These are phyloP conservation scores for Cheirogaleus major DNA, from an alignment of 2,797 vertebrate genomes.

Conservation along the genomic window DNA sequence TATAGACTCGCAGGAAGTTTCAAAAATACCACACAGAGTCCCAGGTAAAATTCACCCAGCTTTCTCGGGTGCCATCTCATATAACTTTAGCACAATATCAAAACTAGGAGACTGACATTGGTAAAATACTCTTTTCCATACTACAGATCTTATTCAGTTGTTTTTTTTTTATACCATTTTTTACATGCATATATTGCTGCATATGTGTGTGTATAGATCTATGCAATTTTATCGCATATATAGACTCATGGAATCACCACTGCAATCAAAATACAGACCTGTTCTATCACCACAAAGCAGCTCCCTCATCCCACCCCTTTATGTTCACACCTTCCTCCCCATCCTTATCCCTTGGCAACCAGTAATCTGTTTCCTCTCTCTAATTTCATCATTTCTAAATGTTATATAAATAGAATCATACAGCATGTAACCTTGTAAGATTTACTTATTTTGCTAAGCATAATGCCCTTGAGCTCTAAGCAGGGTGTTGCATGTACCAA, in stretches of 20 bases:
- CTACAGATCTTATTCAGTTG: neutral
- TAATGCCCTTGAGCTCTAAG: neutral
- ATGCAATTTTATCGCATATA: neutral
- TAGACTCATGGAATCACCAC: neutral
- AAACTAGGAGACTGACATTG: neutral
- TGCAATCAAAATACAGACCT: neutral
- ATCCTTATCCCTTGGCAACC: neutral
- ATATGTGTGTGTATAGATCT: neutral
- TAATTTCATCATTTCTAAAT: neutral
- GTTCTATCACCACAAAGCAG: neutral
- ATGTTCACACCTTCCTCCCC: neutral
- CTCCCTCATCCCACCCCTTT: fast-evolving
- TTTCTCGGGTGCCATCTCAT: neutral
- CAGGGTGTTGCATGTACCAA: neutral
- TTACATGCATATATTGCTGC: neutral
- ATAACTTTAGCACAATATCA: neutral
- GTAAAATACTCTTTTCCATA: neutral
- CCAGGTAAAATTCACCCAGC: neutral
- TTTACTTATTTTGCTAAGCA: neutral
- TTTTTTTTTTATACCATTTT: neutral
- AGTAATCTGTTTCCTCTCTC: neutral
- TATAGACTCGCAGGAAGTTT: neutral
- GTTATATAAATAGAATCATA: neutral
- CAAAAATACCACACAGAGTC: neutral
- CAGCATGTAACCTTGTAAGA: neutral